phyloP scores from a whole-genome alignment of 2,797 vertebrate genomes.

The Lacerta agilis region DNA sequence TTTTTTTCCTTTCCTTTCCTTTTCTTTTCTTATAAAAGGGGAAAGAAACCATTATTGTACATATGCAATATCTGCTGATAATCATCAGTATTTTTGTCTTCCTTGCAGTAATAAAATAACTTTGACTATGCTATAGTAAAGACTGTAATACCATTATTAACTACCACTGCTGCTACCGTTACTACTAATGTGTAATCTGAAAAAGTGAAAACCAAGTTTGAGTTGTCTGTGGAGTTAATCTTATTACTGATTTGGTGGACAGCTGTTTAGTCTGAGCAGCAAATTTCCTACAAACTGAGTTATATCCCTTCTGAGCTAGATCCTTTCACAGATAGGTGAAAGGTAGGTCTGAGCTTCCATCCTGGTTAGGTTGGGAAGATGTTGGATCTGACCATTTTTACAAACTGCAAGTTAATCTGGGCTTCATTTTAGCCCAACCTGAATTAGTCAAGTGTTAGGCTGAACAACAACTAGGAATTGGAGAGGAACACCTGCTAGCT shows the following conservation, averaged over 20 bases:
- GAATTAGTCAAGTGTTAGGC: background rate
- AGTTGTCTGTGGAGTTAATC: background rate
- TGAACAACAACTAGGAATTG: background rate
- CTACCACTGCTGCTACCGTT: background rate
- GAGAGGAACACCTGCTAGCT: conserved; percentile 33
- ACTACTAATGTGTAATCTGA: background rate
- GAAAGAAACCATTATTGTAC: conserved; percentile 72
- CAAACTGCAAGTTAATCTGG: background rate
- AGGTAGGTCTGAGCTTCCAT: background rate
- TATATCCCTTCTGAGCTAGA: background rate
- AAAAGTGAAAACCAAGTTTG: background rate
- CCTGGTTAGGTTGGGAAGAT: background rate
- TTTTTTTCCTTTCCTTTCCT: conserved; percentile 50
- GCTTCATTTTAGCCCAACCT: background rate
- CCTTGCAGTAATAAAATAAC: conserved; percentile 59
- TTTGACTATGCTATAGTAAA: conserved; percentile 62
- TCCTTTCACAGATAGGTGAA: background rate
- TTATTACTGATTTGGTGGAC: background rate
- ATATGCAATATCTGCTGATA: conserved; percentile 71
- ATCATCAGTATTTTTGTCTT: conserved; percentile 74
- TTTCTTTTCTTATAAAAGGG: conserved; percentile 46
- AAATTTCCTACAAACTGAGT: background rate
- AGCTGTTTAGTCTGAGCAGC: background rate
- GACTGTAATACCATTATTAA: background rate
- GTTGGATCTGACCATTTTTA: background rate